phyloP scores from a whole-genome alignment of 2,797 vertebrate species.

The Etheostoma perlongum region DNA sequence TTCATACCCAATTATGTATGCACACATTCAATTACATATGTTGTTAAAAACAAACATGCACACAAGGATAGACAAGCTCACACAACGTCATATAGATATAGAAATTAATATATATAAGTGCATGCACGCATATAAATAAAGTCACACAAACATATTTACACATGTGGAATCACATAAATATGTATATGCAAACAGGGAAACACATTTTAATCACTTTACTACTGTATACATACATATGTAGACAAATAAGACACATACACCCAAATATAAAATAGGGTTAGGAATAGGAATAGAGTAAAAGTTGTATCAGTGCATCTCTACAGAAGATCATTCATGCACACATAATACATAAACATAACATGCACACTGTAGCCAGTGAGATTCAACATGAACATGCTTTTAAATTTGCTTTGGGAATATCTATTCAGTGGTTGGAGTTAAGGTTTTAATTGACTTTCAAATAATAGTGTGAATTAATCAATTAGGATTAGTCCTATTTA shows the following conservation, averaged over 20 bases:
- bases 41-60: not conserved
- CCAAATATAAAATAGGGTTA: not conserved
- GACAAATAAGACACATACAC: not conserved
- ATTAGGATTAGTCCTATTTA: not conserved
- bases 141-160: too few species aligned
- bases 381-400: not conserved
- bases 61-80: not conserved
- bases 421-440: not conserved
- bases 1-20: constrained; percentile 48
- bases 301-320: not conserved
- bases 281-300: not conserved
- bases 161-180: not conserved
- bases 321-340: not conserved
- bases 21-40: not conserved
- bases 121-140: too few species aligned
- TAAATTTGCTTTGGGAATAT: not conserved
- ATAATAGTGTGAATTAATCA: not conserved
- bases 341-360: not conserved
- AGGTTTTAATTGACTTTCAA: constrained; percentile 7
- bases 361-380: not conserved
- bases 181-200: not conserved
- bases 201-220: not conserved
- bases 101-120: too few species aligned
- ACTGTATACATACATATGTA: not conserved
- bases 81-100: not conserved